Base-by-base conservation (phyloP, 2,797 vertebrate genomes). In the Heteromormyrus szaboi region DNA sequence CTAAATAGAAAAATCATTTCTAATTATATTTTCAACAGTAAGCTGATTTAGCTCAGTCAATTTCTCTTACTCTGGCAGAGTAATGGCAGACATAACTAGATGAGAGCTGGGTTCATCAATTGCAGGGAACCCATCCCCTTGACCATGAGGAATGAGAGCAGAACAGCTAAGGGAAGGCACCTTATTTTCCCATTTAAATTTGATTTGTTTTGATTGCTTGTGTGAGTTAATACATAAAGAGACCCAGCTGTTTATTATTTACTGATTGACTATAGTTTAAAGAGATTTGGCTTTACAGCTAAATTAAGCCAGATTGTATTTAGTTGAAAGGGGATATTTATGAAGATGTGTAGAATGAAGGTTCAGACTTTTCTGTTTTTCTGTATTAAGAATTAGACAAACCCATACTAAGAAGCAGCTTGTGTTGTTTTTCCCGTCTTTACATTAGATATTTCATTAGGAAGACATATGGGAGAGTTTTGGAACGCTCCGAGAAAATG, bases 1-100 rank as follows among this genome's bases (percentile, higher is more conserved):
- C 87, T 90, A 90, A 92, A 92, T 90, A 87, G 85, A 92, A 91
- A 93, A 93, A 92, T 91, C 89, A 90, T 92, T 91, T 89, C 62
- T 90, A 92, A 92, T 93, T 90, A 90, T 92, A 92, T 92, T 93
- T 92, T 59, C 72, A 90, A 89, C 90, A 86, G 88, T 19, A 65
- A 87, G 89, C 91, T 90, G 90, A 90, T 93, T 93, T 92, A 93
- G 87, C 89, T 0, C 1, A 90, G 91, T 92, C 89, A 56, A 91
- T 91, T 90, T 87, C 81, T 59, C 53, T 25, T 62, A 89, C 88
- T 91, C 46, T 12, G 62, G 89, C 54, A 89, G 89, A 91, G 68
- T 89, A 86, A 93, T 90, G 81, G 51, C 87, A 89, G 91, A 54
- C 89, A 86, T 88, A 86, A 88, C 88, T 88, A 91, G 90, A 92